Evolutionary conservation across 2,888 invertebrate genomes (phyloP).

Genomic region (Lasioglossum morio): DNA sequence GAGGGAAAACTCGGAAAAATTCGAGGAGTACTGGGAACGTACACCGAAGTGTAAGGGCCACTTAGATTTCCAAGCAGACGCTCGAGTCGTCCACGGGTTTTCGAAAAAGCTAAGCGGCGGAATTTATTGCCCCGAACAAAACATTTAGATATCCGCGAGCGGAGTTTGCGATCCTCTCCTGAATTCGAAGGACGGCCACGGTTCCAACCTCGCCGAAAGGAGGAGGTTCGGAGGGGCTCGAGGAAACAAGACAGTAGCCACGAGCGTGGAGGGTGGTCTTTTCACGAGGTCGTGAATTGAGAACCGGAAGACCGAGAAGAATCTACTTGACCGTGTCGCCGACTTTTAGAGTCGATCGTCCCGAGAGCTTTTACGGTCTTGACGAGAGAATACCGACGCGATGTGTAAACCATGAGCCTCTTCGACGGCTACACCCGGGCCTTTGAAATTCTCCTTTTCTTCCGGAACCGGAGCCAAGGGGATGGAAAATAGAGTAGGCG

Average conservation of each 20-base stretch:
- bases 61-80: slow-evolving; percentile 32
- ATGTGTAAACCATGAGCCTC: slow-evolving; percentile 82
- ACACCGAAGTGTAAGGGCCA: not conserved
- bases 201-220: not conserved
- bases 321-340: slow-evolving; percentile 75
- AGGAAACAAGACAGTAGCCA: slow-evolving; percentile 57
- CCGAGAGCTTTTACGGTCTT: slow-evolving; percentile 77
- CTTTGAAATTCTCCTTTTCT: slow-evolving; percentile 59
- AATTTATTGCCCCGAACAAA: slow-evolving; percentile 70
- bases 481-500: slow-evolving; percentile 48
- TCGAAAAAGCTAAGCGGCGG: slow-evolving; percentile 23
- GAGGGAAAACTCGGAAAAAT: slow-evolving; percentile 66
- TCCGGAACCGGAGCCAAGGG: slow-evolving; percentile 48
- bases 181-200: slow-evolving; percentile 14
- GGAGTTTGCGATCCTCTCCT: slow-evolving; percentile 35
- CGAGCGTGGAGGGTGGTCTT: slow-evolving; percentile 61
- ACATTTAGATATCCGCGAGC: slow-evolving; percentile 48
- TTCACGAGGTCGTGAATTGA: slow-evolving; percentile 73
- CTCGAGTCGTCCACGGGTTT: slow-evolving; percentile 33
- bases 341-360: slow-evolving; percentile 70
- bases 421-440: slow-evolving; percentile 66
- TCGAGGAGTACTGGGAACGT: slow-evolving; percentile 26
- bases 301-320: slow-evolving; percentile 60
- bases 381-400: slow-evolving; percentile 76
- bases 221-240: not conserved